Percentiles rank a stretch among this genome's conserved stretches.
Conservation (phyloP, 1,140 invertebrate genomes). For the Eupristina koningsbergeri region DNA sequence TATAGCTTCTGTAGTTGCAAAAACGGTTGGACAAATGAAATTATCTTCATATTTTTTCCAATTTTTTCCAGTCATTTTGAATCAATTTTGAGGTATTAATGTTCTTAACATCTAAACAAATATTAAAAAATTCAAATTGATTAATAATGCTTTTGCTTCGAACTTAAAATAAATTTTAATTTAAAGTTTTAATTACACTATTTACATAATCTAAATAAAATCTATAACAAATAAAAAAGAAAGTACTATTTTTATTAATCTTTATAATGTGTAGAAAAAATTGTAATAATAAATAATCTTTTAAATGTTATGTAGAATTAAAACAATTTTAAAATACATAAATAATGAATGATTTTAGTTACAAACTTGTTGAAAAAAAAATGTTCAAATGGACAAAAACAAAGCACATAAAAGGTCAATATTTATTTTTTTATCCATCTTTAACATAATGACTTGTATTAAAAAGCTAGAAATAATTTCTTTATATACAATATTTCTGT, state of each 20-base stretch:
- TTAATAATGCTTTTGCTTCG: background rate
- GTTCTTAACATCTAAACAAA: background rate
- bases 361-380: too few relatives aligned
- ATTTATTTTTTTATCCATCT: background rate
- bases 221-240: too few relatives aligned
- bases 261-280: too few relatives aligned
- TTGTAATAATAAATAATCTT: too few relatives aligned
- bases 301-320: too few relatives aligned
- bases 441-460: background rate
- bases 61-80: conserved; percentile 59
- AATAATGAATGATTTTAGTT: too few relatives aligned
- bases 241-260: too few relatives aligned
- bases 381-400: background rate
- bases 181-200: background rate
- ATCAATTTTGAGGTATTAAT: background rate
- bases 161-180: background rate
- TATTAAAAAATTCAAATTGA: background rate
- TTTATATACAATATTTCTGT: background rate
- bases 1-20: conserved; percentile 35
- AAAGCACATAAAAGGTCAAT: background rate
- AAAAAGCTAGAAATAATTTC: background rate
- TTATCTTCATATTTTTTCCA: conserved; percentile 53
- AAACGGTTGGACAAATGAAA: conserved; percentile 52
- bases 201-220: background rate
- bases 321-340: too few relatives aligned